These are phyloP conservation scores for Dimorphilus gyrociliatus DNA, from an alignment of 2,888 invertebrate genomes.

Conservation along the genomic window DNA sequence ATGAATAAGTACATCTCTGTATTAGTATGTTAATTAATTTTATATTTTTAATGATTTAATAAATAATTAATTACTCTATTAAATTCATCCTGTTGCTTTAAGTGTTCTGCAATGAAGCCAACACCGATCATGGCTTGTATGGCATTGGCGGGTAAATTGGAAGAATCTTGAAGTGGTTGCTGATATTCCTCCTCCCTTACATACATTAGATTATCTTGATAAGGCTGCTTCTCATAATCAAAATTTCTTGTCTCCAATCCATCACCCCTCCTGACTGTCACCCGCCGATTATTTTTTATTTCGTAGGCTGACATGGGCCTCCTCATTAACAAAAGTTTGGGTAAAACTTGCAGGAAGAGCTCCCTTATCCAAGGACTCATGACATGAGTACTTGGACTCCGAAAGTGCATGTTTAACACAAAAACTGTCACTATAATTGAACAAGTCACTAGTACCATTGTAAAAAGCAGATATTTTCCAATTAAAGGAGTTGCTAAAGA, in stretches of 20 bases:
- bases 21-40: background rate
- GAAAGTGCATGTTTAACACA: slow-evolving; percentile 89
- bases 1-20: background rate
- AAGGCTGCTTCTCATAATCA: too few relatives aligned
- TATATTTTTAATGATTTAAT: background rate
- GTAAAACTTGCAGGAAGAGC: slow-evolving; percentile 84
- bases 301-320: slow-evolving; percentile 44
- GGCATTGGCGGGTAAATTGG: too few relatives aligned
- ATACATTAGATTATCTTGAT: too few relatives aligned
- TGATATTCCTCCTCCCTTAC: too few relatives aligned
- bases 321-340: slow-evolving; percentile 74
- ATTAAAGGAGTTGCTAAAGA: slow-evolving; percentile 88
- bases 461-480: slow-evolving; percentile 83
- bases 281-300: slow-evolving; percentile 5
- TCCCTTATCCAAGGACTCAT: slow-evolving; percentile 96
- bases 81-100: slow-evolving; percentile 14
- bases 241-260: slow-evolving; percentile 11
- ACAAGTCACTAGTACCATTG: slow-evolving; percentile 95
- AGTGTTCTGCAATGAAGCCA: slow-evolving; percentile 13
- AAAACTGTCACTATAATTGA: slow-evolving; percentile 88
- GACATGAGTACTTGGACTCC: slow-evolving; percentile 87
- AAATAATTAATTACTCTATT: slow-evolving; percentile 9
- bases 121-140: slow-evolving; percentile 15
- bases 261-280: slow-evolving; percentile 10
- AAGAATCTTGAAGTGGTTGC: too few relatives aligned